These are phyloP conservation scores for Agonum fuliginosum DNA, from an alignment of 2,888 invertebrate genomes.

Conservation along the genomic window DNA sequence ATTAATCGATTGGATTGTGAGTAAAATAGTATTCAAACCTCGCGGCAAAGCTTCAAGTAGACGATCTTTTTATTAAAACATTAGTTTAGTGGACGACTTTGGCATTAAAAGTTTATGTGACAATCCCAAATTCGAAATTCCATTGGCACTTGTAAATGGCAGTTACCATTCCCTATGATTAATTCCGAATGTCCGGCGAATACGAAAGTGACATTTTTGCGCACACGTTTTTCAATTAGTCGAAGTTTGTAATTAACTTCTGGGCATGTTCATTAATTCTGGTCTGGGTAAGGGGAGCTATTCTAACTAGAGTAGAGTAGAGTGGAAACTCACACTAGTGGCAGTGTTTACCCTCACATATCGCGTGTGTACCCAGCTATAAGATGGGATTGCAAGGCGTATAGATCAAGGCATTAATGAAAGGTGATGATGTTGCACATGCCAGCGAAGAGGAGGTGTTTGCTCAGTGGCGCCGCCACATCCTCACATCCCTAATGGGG, in stretches of 20 bases:
- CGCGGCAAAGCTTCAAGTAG: too few species aligned
- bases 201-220: conserved; percentile 39
- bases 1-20: too few species aligned
- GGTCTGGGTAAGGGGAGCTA: background rate
- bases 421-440: conserved; percentile 58
- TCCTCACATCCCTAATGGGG: conserved; percentile 28
- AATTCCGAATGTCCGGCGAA: conserved; percentile 42
- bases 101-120: too few species aligned
- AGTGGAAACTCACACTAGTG: background rate
- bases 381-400: conserved; percentile 56
- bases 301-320: background rate
- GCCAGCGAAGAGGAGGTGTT: conserved; percentile 35
- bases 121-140: too few species aligned
- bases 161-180: conserved; percentile 38
- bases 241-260: conserved; percentile 48
- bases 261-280: conserved; percentile 51
- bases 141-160: background rate
- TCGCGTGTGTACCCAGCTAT: conserved; percentile 54
- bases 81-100: too few species aligned
- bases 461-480: conserved; percentile 32
- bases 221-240: conserved; percentile 55
- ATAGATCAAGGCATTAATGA: conserved; percentile 58
- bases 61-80: too few species aligned
- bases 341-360: conserved; percentile 30
- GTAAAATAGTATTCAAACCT: too few species aligned